phyloP scores from a whole-genome alignment of 1,140 invertebrate species.

The Drosophila pachea region DNA sequence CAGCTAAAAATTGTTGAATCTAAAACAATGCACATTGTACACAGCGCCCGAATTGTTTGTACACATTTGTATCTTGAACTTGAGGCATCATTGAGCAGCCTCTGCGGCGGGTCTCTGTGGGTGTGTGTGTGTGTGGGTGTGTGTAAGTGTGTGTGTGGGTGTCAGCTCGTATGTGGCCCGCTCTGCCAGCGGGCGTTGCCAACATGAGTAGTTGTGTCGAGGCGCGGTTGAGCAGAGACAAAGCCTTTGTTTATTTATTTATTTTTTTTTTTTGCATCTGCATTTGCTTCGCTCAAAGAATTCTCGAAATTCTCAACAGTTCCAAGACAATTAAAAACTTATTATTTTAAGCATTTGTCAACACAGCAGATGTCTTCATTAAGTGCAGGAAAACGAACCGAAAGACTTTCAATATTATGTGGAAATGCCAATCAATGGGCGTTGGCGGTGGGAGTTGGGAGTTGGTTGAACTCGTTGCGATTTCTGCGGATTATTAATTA shows the following conservation, averaged over 20 bases:
- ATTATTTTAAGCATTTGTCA: conserved; percentile 1
- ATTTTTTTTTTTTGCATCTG: no score
- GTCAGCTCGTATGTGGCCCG: conserved; percentile 13
- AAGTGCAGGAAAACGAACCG: not conserved
- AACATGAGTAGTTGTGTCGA: conserved; percentile 15
- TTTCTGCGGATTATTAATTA: conserved; percentile 43
- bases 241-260: conserved; percentile 8
- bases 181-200: conserved; percentile 18
- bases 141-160: conserved; percentile 24
- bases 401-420: no score
- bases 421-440: conserved; percentile 19
- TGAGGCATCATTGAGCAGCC: conserved; percentile 59
- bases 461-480: conserved; percentile 22
- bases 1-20: conserved; percentile 15
- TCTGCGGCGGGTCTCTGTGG: conserved; percentile 13
- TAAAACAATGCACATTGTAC: conserved; percentile 65
- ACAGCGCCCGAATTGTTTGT: conserved; percentile 47
- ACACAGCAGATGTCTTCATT: not conserved
- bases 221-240: conserved; percentile 7
- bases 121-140: conserved; percentile 21
- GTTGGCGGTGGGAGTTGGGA: not conserved
- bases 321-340: not conserved
- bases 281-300: not conserved
- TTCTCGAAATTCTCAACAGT: not conserved
- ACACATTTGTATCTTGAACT: conserved; percentile 71